Evolutionary conservation across 1,140 invertebrate genomes (phyloP).

Genomic region (Drosophila paulistorum): DNA sequence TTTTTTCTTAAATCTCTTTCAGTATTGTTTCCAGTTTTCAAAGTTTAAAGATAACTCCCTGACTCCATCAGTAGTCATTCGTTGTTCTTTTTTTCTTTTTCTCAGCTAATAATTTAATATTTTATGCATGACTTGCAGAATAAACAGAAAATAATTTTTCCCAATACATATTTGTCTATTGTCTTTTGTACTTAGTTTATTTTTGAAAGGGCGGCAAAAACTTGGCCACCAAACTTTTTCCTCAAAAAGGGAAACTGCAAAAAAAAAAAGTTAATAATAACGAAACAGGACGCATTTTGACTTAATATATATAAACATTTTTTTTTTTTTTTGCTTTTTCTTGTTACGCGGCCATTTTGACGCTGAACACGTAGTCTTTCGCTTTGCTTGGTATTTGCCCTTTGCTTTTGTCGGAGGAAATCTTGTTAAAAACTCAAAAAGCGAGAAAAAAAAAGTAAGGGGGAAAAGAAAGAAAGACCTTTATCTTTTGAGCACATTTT

Average conservation of each 20-base stretch:
- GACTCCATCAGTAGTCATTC: background rate
- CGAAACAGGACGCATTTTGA: slow-evolving; percentile 72
- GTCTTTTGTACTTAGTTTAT: slow-evolving; percentile 35
- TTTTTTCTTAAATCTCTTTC: too few species aligned
- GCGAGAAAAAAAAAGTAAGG: background rate
- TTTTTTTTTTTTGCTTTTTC: slow-evolving; percentile 17
- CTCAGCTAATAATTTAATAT: slow-evolving; percentile 78
- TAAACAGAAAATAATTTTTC: slow-evolving; percentile 61
- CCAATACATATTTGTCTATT: slow-evolving; percentile 45
- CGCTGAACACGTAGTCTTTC: slow-evolving; percentile 70
- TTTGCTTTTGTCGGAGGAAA: slow-evolving; percentile 61
- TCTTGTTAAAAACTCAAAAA: slow-evolving; percentile 69
- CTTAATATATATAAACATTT: slow-evolving; percentile 45
- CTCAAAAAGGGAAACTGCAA: too few species aligned
- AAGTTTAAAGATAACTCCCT: too few species aligned
- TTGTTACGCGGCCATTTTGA: slow-evolving; percentile 63
- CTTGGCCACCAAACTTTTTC: slow-evolving; percentile 53
- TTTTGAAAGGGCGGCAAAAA: slow-evolving; percentile 46
- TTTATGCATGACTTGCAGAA: slow-evolving; percentile 78
- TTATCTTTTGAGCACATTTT: slow-evolving; percentile 59
- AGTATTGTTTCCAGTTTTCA: too few species aligned
- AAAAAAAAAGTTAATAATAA: slow-evolving; percentile 80
- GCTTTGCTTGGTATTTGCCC: slow-evolving; percentile 43
- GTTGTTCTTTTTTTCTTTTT: slow-evolving; percentile 17
- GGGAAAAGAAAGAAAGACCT: slow-evolving; percentile 31